A percentile compares a stretch with the other conserved stretches of the same genome.
Evolutionary conservation across 1,140 invertebrate species (phyloP).

Genomic region (Aricia agestis): DNA sequence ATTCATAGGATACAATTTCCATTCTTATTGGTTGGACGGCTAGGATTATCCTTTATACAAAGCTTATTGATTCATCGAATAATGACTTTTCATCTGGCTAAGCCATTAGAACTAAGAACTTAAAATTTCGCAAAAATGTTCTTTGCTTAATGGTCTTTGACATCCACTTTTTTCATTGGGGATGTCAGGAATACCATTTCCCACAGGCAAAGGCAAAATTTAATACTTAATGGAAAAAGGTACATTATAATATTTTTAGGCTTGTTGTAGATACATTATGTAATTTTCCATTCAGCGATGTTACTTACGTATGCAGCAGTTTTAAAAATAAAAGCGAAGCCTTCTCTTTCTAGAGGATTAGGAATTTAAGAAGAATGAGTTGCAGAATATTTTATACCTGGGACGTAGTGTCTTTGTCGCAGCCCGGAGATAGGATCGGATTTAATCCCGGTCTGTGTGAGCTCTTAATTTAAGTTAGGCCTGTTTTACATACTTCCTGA

Average conservation of each 20-base stretch:
- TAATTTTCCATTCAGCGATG: not conserved
- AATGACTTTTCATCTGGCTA: not conserved
- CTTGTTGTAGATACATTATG: not conserved
- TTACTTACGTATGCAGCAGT: not conserved
- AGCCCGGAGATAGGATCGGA: not conserved
- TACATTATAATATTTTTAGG: too few species aligned
- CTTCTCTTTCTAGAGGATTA: not conserved
- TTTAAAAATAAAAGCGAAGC: not conserved
- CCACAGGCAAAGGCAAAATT: too few species aligned
- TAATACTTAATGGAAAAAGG: too few species aligned
- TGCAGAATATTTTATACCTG: not conserved
- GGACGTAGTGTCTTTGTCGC: slow-evolving; percentile 1
- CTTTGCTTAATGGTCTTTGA: too few species aligned
- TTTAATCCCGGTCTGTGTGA: not conserved
- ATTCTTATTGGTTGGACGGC: not conserved
- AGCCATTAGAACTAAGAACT: too few species aligned
- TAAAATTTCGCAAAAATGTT: too few species aligned
- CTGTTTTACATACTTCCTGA: too few species aligned
- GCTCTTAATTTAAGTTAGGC: slow-evolving; percentile 19
- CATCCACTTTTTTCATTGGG: too few species aligned
- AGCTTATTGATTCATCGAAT: too few species aligned
- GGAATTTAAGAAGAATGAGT: slow-evolving; percentile 5
- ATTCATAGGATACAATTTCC: not conserved
- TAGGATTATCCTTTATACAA: not conserved
- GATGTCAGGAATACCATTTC: too few species aligned